These are phyloP conservation scores for Saccopteryx leptura DNA, from an alignment of 2,113 vertebrate genomes.

Conservation along the genomic window DNA sequence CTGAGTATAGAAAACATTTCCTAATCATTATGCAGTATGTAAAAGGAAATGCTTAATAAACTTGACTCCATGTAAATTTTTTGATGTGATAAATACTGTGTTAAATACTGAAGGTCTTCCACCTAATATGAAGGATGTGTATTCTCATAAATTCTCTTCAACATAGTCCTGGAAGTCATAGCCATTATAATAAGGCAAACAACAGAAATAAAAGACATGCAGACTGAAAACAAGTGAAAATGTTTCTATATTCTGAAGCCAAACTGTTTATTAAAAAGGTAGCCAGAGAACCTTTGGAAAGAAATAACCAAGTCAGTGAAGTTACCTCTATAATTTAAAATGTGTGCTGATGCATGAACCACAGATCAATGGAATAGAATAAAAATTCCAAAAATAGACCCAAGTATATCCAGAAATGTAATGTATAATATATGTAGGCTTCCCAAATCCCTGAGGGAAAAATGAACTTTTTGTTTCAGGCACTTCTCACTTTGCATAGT, in stretches of 20 bases:
- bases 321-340: conserved; percentile 43
- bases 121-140: background rate
- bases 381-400: background rate
- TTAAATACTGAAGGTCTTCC: background rate
- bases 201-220: background rate
- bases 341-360: background rate
- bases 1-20: background rate
- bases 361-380: background rate
- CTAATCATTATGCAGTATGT: background rate
- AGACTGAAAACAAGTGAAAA: background rate
- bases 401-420: background rate
- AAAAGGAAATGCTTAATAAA: background rate
- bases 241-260: background rate
- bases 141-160: background rate
- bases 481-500: background rate
- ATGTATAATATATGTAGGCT: background rate
- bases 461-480: background rate
- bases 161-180: background rate
- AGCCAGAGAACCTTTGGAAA: background rate
- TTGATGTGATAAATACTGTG: background rate
- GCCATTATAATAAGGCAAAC: background rate
- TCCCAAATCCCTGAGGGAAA: background rate
- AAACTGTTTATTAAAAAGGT: background rate
- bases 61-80: background rate
- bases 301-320: background rate